Percentiles rank a stretch among this genome's conserved stretches.
phyloP scores from a whole-genome alignment of 2,888 invertebrate genomes.

The Pseudococcus jackbeardsleyi region DNA sequence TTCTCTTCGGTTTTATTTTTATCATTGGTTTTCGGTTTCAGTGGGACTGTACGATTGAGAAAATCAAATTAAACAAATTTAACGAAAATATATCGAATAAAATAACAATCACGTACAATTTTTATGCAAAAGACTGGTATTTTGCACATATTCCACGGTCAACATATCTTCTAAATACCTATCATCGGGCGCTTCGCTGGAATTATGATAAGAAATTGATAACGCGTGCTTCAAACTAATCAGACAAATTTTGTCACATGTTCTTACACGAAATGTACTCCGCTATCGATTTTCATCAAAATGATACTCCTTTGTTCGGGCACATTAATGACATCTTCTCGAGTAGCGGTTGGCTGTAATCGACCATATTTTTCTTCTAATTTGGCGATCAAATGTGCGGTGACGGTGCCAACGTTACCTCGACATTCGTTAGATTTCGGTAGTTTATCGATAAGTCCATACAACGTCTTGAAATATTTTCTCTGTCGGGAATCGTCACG shows the following conservation, averaged over 20 bases:
- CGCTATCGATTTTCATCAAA: constrained; percentile 77
- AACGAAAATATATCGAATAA: not conserved
- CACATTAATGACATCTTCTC: constrained; percentile 79
- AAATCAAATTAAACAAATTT: not conserved
- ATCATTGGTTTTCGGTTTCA: constrained; percentile 49
- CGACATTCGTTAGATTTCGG: constrained; percentile 74
- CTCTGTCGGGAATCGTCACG: constrained; percentile 68
- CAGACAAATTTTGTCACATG: not conserved
- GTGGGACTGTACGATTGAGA: constrained; percentile 32
- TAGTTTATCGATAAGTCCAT: constrained; percentile 75
- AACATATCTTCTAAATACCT: constrained; percentile 66
- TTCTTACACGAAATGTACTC: constrained; percentile 76
- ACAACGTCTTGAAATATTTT: constrained; percentile 74
- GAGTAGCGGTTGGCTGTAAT: constrained; percentile 77
- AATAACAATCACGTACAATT: constrained; percentile 65
- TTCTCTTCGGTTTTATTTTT: constrained; percentile 35
- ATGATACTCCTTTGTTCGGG: constrained; percentile 72
- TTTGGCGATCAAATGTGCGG: constrained; percentile 75
- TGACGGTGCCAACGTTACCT: constrained; percentile 71
- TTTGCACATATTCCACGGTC: constrained; percentile 66
- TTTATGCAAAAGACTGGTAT: constrained; percentile 64
- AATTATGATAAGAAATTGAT: constrained; percentile 66
- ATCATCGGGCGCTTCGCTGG: constrained; percentile 72
- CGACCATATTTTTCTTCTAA: constrained; percentile 84
- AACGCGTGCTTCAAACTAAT: not conserved